Evolutionary conservation across 2,888 invertebrate species (phyloP), one percentile per base, ranked within the genome.

Genomic region (Pycnomerus fuliginosus): DNA sequence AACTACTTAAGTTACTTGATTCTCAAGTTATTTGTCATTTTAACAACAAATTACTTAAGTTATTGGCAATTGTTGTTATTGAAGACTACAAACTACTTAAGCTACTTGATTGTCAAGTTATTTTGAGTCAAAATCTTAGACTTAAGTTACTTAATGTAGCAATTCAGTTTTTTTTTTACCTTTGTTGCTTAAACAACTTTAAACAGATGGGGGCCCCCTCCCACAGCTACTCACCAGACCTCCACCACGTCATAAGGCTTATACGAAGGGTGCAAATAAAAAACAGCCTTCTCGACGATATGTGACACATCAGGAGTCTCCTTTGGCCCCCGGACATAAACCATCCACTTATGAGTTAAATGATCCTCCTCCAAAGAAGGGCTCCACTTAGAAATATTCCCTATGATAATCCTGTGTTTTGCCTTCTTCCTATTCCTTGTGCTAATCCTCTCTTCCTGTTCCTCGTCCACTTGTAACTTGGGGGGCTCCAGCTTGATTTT

Each of bases 311-410:
- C 76, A 14, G 79, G 79, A 48, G 73, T 72, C 15, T 80, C 79
- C 44, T 80, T 75, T 37, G 82, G 79, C 0, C 85, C 85, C 56
- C 90, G 79, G 1, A 93, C 83, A 74, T 93, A 94, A 40, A 93
- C 80, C 74, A 92, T 81, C 94, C 94, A 94, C 69, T 91, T 90
- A 72, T 94, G 90, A 3, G 87, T 90, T 0, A 86, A 82, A 13
- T 79, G 80, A 64, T 85, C 85, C 16, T 80, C 77, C 82, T 60
- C 86, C 80, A 0, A 44, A 1, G 84, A 76, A 1, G 84, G 83
- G 15, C 89, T 83, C 77, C 84, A 92, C 65, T 88, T 90, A 0
- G 92, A 92, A 2, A 91, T 86, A 73, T 93, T 93, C 1, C 90
- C 79, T 3, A 79, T 72, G 8, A 77, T 71, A 47, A 79, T 56